Conservation (phyloP, 2,797 vertebrate genomes). For the Labroides dimidiatus region DNA sequence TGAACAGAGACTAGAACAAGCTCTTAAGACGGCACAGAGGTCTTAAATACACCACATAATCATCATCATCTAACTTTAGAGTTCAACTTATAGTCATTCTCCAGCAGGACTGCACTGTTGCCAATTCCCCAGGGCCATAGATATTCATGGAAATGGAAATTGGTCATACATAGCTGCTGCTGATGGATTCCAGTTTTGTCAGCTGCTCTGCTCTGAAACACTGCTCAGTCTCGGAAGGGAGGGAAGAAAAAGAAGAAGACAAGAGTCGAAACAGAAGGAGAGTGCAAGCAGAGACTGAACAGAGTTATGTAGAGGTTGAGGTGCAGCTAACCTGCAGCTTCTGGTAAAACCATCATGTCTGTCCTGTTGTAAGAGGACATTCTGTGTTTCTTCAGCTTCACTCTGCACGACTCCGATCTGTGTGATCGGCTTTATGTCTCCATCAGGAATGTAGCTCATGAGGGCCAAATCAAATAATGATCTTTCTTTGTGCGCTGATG, state of each 20-base stretch:
- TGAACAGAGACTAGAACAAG: too few species aligned
- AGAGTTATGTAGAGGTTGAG: slow-evolving; percentile 8
- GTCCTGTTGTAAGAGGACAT: slow-evolving; percentile 27
- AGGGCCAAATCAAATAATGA: slow-evolving; percentile 66
- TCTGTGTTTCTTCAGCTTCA: slow-evolving; percentile 22
- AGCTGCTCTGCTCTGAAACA: slow-evolving; percentile 45
- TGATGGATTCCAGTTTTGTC: slow-evolving; percentile 28
- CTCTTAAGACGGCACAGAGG: too few species aligned
- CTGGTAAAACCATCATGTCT: slow-evolving; percentile 64
- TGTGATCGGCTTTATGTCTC: slow-evolving; percentile 27
- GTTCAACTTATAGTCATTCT: too few species aligned
- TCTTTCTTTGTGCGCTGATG: slow-evolving; percentile 24
- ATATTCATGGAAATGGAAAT: slow-evolving; percentile 31
- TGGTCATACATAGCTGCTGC: slow-evolving; percentile 8
- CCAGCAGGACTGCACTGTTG: too few species aligned
- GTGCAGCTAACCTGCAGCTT: slow-evolving; percentile 23
- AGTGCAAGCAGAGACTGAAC: background rate
- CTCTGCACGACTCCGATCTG: slow-evolving; percentile 27
- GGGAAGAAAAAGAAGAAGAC: background rate
- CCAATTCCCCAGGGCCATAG: background rate
- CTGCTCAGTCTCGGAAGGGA: slow-evolving; percentile 1
- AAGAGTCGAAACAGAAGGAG: slow-evolving; percentile 7
- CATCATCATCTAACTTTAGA: too few species aligned
- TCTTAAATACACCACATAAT: too few species aligned
- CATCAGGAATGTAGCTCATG: slow-evolving; percentile 56